Base-by-base conservation (phyloP, 2,113 vertebrate genomes). In the Rhabdomys dilectus region DNA sequence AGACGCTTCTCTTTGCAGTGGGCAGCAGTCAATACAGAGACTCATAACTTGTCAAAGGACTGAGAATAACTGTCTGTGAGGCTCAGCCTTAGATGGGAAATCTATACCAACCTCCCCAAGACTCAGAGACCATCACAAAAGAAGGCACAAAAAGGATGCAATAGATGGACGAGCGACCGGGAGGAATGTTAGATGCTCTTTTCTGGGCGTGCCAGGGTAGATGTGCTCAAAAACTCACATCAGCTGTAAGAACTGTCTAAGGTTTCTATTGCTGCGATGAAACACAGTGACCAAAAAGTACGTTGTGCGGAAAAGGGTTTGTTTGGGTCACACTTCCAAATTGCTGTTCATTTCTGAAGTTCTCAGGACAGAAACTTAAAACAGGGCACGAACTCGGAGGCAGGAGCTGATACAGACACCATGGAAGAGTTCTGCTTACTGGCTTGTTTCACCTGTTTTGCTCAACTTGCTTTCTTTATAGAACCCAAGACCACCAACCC, bases 151-250 rank as follows among this genome's bases (percentile, higher is more conserved):
- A 22, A 68, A 24, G 39, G 82, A 45, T 19, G 58, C 31, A 5
- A 31, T 16, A 64, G 26, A 62, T 34, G 60, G 24, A 34, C 9
- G 60, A 9, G 7, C 0, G 1, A 5, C 7, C 0, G 1, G 62
- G 42, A 12, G 17, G 60, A 21, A 34, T 5, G 4, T 39, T 45
- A 34, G 19, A 34, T 8, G 5, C 42, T 34, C 9, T 48, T 66
- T 36, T 36, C 29, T 36, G 29, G 29, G 3, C 5, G 1, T 22
- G 42, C 22, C 9, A 3, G 12, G 31, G 29, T 7, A 31, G 21
- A 13, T 48, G 60, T 86, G 29, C 15, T 34, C 16, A 34, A 34
- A 29, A 31, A 21, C 9, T 86, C 42, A 86, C 42, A 86, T 1
- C 24, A 62, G 24, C 29, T 86, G 12, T 45, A 8, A 39, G n/a